Evolutionary conservation across 2,888 invertebrate species (phyloP), one percentile per base, ranked within the genome.

Genomic region (Cosmia trapezina): DNA sequence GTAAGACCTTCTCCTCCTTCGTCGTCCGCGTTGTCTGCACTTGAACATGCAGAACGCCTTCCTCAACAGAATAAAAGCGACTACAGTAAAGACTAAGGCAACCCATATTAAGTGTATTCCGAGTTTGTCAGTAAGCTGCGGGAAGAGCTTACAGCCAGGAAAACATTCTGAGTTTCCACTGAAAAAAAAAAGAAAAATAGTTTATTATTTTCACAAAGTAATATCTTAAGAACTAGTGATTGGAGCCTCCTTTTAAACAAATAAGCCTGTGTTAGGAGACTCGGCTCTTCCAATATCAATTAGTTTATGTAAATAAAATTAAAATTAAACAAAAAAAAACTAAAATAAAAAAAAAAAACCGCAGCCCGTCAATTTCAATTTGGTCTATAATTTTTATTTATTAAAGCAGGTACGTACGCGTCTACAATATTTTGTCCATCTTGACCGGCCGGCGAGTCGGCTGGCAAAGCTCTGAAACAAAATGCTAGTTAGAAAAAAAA

Each of bases 11-110:
- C 43, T 22, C 6, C 77, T 41, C 37, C 64, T 22, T 6, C 0
- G 19, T 12, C 0, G 28, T n/a, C 47, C 14, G 37, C 37, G 37
- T 9, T 54, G 54, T 22, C 72, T 64, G 33, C 49, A 2, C 6
- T 51, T 60, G 37, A 28, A 19, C 14, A 56, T 43, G 19, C 4
- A 9, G 28, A 59, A 73, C 22, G 69, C 11, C 53, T 59, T 61
- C 14, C 54, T 28, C 41, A 78, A 1, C n/a, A 78, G 14, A n/a
- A 80, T 6, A 11, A 70, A 22, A 5, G 22, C 6, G 33, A 80
- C 0, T 8, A 80, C 11, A 8, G 62, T 33, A n/a, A 66, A 11
- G 9, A 22, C 61, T 53, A 62, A 14, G 11, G 37, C 69, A 19
- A 74, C 14, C 4, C 17, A 73, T 62, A 63, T n/a, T 37, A 54